Percentiles rank a stretch among this genome's conserved stretches.
These are phyloP conservation scores for Stomatorhinus ivindoensis DNA, from an alignment of 2,113 vertebrate genomes.

Conservation along the genomic window DNA sequence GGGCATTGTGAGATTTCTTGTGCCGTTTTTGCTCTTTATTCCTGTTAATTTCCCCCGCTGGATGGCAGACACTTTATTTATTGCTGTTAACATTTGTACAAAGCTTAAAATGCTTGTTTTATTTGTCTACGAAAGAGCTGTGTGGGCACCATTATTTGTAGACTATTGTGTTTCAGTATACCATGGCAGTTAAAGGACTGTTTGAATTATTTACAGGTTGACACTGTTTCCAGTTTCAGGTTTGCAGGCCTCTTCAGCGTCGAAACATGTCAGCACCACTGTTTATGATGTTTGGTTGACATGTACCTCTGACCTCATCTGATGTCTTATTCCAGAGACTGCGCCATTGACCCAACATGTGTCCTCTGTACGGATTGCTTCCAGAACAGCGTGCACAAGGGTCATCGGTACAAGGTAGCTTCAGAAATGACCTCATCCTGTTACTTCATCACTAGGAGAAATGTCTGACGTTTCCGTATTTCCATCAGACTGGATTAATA, in stretches of 20 bases:
- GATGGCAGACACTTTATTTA: not conserved
- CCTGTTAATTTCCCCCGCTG: not conserved
- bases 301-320: not conserved
- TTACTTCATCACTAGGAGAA: not conserved
- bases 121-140: not conserved
- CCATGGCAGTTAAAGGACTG: not conserved
- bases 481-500: not conserved
- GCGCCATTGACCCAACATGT: constrained; percentile 97
- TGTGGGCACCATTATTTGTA: not conserved
- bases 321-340: constrained; percentile 72
- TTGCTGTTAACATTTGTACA: not conserved
- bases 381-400: constrained; percentile 92
- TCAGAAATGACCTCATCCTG: not conserved
- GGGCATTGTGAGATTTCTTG: not conserved
- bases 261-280: not conserved
- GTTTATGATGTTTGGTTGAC: not conserved
- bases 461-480: not conserved
- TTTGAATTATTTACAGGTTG: constrained; percentile 9
- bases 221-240: not conserved
- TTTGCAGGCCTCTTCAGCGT: not conserved
- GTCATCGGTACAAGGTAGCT: constrained; percentile 90
- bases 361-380: constrained; percentile 98
- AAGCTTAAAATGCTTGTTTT: not conserved
- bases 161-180: not conserved
- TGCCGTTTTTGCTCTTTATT: not conserved